Base-by-base conservation (phyloP, 1,140 invertebrate species). In the Eulimnadia texana region DNA sequence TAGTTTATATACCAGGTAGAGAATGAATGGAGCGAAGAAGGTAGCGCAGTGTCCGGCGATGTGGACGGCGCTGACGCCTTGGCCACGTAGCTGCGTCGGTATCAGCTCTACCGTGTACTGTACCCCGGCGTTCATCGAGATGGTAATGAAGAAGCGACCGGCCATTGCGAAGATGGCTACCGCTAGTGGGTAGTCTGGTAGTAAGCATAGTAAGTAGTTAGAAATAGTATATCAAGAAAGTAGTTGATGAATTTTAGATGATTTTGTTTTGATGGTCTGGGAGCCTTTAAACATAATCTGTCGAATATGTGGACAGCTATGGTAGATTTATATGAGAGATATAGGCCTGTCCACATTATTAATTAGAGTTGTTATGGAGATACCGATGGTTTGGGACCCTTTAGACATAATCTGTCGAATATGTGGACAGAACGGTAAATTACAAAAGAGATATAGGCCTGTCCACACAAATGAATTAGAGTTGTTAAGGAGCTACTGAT, bases 31-130 rank as follows among this genome's bases (percentile, higher is more conserved):
- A 0, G 86, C 83, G 0, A 90, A 68, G 58, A 90, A 84, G 61
- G 84, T 87, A 1, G 86, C 85, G 0, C 88, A 82, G 66, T 89
- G 90, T 27, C 89, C 89, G 76, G 86, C 84, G 50, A 90, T 90
- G 66, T 90, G 88, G 57, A 90, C 88, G 0, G 88, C 72, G 16
- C 86, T 83, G 0, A 91, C 80, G 0, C 88, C 88, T 71, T 90
- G 87, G 0, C 86, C 88, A 50, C 89, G 71, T 0, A 92, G 85
- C 1, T 90, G 88, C 0, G 90, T 92, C 1, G 90, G 89, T 11
- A 93, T 70, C 0, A 93, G 71, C 70, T 93, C 89, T 0, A 89
- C 87, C 0, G 87, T 88, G 72, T 90, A 92, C 67, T 92, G 89
- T 0, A 93, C 77, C 0, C 88, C 88, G 58, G 92, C 91, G 70